Evolutionary conservation across 37 sponge, comb jelly and placozoan species (phyloP), one percentile per base, ranked within the genome.

Genomic region (Axinella damicornis): DNA sequence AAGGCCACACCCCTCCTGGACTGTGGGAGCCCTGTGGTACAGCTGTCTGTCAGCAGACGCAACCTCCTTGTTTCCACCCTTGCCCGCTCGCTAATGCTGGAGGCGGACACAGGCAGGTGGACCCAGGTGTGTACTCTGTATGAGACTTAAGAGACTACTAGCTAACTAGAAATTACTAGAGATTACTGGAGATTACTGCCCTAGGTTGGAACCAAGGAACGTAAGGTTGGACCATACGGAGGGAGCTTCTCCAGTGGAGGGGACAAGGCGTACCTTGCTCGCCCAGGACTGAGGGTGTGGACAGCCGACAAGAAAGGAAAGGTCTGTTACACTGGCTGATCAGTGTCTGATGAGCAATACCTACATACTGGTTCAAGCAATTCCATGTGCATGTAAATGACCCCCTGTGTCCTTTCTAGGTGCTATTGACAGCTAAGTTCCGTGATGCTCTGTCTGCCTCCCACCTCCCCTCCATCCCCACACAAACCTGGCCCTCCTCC

Each of bases 241-340:
- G 90, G 90, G 22, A 69, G 80, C 32, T 90, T 89, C 66, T 38
- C 65, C 37, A 54, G 57, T 0, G 61, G 58, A 2, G 77, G 73
- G 17, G 75, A 79, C 1, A 56, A 30, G 24, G 84, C 81, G 20
- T 85, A 58, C 46, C 71, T 87, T 2, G 76, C 92, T 22, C 65
- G 94, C n/a, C 94, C 94, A 38, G 90, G 94, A 0, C 76, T 94
- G 25, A 73, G 94, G 22, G 32, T 94, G 34, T 94, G 90, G 90
- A 71, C 64, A 52, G 84, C 90, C 35, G 73, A 90, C 56, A 56
- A 39, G 5, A 5, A 58, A 16, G 90, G 90, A 76, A 82, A 89
- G 76, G 92, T 87, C 16, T 37, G 66, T 59, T 17, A 12, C 9
- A 9, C 9, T 9, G 46, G 46, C 46, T 46, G 9, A 46, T 46